Evolutionary conservation across 2,888 invertebrate species (phyloP).

Genomic region (Odontocerum albicorne): DNA sequence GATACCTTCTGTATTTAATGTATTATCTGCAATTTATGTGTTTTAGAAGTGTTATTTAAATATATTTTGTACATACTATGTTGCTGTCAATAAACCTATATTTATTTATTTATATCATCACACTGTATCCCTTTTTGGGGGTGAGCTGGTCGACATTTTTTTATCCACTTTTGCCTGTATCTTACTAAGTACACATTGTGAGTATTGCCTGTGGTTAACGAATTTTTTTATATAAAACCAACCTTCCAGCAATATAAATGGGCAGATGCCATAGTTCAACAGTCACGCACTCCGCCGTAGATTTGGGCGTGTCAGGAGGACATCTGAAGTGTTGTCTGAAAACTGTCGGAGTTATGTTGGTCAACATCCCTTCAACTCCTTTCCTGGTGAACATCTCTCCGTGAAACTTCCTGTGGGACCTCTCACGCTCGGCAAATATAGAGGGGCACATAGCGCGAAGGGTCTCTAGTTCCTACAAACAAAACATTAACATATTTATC

Average conservation of each 20-base stretch:
- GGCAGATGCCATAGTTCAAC: slow-evolving; percentile 62
- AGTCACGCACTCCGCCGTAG: slow-evolving; percentile 49
- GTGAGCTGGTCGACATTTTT: no score
- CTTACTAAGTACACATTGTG: no score
- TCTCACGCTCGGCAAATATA: slow-evolving; percentile 46
- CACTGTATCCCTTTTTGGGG: no score
- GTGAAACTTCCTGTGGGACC: slow-evolving; percentile 47
- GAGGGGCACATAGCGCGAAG: slow-evolving; percentile 51
- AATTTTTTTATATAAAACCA: no score
- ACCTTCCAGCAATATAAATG: slow-evolving; percentile 67
- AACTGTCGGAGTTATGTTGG: slow-evolving; percentile 48
- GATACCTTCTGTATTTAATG: no score
- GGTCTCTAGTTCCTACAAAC: slow-evolving; percentile 48
- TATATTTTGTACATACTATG: no score
- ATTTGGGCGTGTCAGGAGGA: slow-evolving; percentile 54
- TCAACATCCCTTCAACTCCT: slow-evolving; percentile 60
- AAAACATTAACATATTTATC: slow-evolving; percentile 4
- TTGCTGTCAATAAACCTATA: no score
- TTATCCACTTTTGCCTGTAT: no score
- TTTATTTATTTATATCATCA: no score
- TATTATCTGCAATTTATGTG: no score
- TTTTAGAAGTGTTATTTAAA: no score
- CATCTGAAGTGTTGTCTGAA: slow-evolving; percentile 56
- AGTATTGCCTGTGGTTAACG: no score
- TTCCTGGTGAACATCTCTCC: slow-evolving; percentile 66